Conservation (phyloP, 2,888 invertebrate genomes). For the Temnothorax unifasciatus region DNA sequence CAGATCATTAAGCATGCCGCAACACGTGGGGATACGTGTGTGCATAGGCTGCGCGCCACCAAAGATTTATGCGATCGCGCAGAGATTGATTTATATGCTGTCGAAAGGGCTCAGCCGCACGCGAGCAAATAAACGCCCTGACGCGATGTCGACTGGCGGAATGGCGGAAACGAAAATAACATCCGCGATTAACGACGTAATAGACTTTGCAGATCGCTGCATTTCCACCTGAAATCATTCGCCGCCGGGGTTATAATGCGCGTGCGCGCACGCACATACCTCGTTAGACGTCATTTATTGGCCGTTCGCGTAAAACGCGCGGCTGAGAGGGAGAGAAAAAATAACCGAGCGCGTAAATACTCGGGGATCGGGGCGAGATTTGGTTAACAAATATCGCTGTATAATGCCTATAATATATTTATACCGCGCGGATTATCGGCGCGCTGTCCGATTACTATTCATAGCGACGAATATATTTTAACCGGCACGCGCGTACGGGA, state of each 20-base stretch:
- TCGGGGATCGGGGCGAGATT: constrained; percentile 56
- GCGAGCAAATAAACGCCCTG: constrained; percentile 60
- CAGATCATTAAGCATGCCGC: constrained; percentile 59
- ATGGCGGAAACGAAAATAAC: constrained; percentile 48
- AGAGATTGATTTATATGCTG: constrained; percentile 65
- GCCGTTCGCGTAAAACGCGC: constrained; percentile 23
- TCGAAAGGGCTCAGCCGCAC: constrained; percentile 43
- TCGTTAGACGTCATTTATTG: constrained; percentile 50
- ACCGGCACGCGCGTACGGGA: constrained; percentile 31
- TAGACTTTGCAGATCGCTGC: constrained; percentile 50
- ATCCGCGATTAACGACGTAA: constrained; percentile 57
- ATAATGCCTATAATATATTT: constrained; percentile 52
- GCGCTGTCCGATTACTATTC: constrained; percentile 59
- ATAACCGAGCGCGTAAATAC: constrained; percentile 43
- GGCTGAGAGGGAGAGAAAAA: background rate
- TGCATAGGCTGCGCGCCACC: constrained; percentile 45
- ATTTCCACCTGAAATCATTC: constrained; percentile 46
- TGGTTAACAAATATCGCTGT: constrained; percentile 68
- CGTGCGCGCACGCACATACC: background rate
- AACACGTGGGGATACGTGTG: constrained; percentile 22
- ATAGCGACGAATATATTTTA: constrained; percentile 60
- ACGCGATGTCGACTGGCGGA: constrained; percentile 49
- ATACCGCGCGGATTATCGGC: constrained; percentile 36
- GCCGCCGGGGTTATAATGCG: constrained; percentile 26
- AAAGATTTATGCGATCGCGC: constrained; percentile 66